These are phyloP conservation scores for Nycticebus coucang DNA, from an alignment of 2,113 vertebrate species.

Conservation along the genomic window DNA sequence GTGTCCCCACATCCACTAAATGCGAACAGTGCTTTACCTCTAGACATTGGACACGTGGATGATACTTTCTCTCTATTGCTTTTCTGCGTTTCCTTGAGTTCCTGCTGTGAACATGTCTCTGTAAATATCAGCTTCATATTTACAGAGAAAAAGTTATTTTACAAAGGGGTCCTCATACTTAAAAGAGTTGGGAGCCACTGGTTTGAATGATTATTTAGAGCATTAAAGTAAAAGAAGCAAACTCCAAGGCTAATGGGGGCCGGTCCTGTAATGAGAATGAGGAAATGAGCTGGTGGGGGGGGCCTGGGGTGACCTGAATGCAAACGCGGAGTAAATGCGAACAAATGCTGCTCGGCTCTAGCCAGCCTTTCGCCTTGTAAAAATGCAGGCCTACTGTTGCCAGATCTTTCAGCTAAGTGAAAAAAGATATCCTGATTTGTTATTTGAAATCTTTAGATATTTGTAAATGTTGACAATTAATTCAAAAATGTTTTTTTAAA, in stretches of 20 bases:
- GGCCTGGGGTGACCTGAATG: fast-evolving
- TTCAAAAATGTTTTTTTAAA: neutral
- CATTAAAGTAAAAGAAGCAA: neutral
- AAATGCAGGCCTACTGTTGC: neutral
- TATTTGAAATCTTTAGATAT: neutral
- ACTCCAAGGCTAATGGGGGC: neutral
- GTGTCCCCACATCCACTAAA: neutral
- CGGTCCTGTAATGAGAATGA: neutral
- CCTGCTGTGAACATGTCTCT: neutral
- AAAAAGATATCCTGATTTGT: neutral
- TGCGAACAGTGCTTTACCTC: neutral
- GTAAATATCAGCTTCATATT: neutral
- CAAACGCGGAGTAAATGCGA: neutral
- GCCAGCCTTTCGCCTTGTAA: no score
- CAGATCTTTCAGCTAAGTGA: neutral
- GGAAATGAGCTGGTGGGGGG: neutral
- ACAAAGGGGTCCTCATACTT: neutral
- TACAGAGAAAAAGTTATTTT: neutral
- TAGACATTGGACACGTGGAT: neutral
- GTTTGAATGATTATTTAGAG: neutral
- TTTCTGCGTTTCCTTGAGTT: neutral
- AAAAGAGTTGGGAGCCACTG: neutral
- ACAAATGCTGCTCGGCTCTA: neutral
- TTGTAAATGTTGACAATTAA: neutral
- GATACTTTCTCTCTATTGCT: neutral